Evolutionary conservation across 2,888 invertebrate genomes (phyloP).

Genomic region (Clepsis dumicolana): DNA sequence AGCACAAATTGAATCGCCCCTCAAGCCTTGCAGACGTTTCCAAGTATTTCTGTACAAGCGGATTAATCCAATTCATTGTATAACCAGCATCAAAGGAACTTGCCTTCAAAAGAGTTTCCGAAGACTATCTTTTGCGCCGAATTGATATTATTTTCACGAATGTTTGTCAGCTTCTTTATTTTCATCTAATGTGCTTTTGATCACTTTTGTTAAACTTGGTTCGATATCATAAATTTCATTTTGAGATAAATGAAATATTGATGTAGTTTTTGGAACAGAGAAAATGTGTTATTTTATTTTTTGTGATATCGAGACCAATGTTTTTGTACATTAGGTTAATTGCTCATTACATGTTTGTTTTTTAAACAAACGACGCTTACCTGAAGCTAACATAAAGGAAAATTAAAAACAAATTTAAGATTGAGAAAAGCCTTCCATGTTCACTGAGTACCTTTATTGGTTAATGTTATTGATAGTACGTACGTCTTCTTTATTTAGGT

Average conservation of each 20-base stretch:
- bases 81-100: conserved; percentile 39
- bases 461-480: too few relatives aligned
- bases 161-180: conserved; percentile 18
- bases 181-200: conserved; percentile 1
- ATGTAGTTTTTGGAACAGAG: not conserved
- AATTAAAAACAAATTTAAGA: too few relatives aligned
- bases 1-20: conserved; percentile 38
- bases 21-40: conserved; percentile 28
- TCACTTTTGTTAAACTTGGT: not conserved
- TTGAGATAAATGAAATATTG: not conserved
- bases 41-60: conserved; percentile 34
- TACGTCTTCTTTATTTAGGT: too few relatives aligned
- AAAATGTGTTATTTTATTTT: not conserved
- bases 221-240: not conserved
- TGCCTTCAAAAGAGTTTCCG: conserved; percentile 36
- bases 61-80: conserved; percentile 41
- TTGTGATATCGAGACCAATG: too few relatives aligned
- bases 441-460: too few relatives aligned
- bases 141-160: conserved; percentile 27
- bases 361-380: too few relatives aligned
- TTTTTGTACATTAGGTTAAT: too few relatives aligned
- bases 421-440: too few relatives aligned
- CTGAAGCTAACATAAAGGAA: too few relatives aligned
- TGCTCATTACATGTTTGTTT: too few relatives aligned
- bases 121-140: conserved; percentile 29